Conservation (phyloP, 2,113 vertebrate genomes). For the Thalassarche chlororhynchos region DNA sequence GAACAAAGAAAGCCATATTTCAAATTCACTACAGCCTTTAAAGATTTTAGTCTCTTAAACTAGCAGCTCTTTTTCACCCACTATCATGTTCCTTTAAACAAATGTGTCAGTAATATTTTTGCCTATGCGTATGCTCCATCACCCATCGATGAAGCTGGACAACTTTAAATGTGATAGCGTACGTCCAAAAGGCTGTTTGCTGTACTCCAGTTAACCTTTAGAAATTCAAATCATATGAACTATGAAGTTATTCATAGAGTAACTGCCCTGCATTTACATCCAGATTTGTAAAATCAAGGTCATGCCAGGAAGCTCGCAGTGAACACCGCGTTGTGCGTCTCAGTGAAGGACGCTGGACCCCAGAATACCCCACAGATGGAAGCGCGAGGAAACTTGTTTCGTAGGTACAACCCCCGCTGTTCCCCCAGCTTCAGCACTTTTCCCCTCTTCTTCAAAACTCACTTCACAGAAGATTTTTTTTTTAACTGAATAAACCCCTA, state of each 20-base stretch:
- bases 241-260: background rate
- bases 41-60: background rate
- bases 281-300: background rate
- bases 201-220: background rate
- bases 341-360: background rate
- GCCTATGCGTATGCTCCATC: background rate
- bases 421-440: background rate
- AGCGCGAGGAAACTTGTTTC: background rate
- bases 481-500: background rate
- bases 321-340: rapidly evolving
- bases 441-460: background rate
- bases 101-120: background rate
- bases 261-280: rapidly evolving
- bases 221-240: background rate
- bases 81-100: background rate
- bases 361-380: rapidly evolving
- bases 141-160: background rate
- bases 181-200: background rate
- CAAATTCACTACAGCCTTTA: background rate
- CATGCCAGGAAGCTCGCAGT: rapidly evolving
- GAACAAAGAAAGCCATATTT: background rate
- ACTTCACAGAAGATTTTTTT: background rate
- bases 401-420: background rate
- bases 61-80: background rate
- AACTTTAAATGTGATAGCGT: rapidly evolving